Evolutionary conservation across 1,140 invertebrate genomes (phyloP).

Genomic region (Pseudomyrmex flavicornis): DNA sequence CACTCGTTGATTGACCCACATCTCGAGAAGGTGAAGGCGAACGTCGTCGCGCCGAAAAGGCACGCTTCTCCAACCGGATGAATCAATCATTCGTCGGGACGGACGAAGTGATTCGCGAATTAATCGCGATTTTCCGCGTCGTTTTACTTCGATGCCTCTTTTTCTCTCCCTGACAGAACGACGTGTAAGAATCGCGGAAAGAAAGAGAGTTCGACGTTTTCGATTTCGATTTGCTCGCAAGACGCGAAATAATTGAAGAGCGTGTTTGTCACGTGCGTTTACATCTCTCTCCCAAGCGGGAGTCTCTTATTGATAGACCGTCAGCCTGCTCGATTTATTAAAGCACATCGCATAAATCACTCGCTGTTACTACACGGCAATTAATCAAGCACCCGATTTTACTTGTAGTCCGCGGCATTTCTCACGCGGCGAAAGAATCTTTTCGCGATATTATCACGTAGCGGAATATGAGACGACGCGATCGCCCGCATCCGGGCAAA

Average conservation of each 20-base stretch:
- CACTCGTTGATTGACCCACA: constrained; percentile 45
- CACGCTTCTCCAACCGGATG: neutral
- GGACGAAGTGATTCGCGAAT: neutral
- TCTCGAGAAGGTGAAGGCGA: constrained; percentile 28
- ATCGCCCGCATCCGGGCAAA: neutral
- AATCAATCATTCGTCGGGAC: constrained; percentile 14
- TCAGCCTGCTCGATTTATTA: constrained; percentile 59
- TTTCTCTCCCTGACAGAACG: neutral
- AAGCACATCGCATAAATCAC: constrained; percentile 66
- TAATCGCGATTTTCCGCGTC: constrained; percentile 24
- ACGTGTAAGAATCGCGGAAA: constrained; percentile 6
- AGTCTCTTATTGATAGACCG: constrained; percentile 47
- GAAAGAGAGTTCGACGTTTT: constrained; percentile 20
- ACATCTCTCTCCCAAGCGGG: constrained; percentile 1
- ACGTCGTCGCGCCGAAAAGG: neutral
- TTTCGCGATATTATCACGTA: constrained; percentile 22
- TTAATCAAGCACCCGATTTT: constrained; percentile 48
- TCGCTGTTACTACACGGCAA: constrained; percentile 30
- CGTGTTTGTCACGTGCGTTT: constrained; percentile 27
- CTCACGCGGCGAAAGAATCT: constrained; percentile 12
- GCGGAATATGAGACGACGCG: neutral
- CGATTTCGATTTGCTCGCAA: constrained; percentile 41
- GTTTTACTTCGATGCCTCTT: neutral
- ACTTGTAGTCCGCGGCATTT: neutral
- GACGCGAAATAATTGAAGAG: constrained; percentile 56